phyloP scores from a whole-genome alignment of 2,797 vertebrate species.

The Alcedo quadribrachys region DNA sequence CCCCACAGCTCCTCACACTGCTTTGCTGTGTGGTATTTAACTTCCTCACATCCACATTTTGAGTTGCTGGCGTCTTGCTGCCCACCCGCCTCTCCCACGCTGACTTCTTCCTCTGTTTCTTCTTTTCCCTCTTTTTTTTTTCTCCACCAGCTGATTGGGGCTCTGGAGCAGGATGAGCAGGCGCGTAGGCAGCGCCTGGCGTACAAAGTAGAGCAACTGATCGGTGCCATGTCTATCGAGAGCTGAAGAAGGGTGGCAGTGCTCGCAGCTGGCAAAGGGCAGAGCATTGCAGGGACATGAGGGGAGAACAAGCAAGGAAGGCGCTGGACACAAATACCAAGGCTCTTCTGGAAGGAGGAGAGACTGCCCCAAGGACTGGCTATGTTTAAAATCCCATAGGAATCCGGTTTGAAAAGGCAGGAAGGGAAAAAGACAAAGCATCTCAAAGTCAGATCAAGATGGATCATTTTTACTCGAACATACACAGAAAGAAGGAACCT shows the following conservation, averaged over 20 bases:
- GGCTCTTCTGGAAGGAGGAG: constrained; percentile 36
- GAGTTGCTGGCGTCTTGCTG: background rate
- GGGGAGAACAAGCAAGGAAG: constrained; percentile 49
- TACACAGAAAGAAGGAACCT: constrained; percentile 7
- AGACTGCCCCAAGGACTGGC: constrained; percentile 26
- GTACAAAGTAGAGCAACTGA: constrained; percentile 97
- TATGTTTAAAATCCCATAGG: background rate
- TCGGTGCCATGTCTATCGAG: constrained; percentile 93
- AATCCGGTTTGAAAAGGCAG: constrained; percentile 23
- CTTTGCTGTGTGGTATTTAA: background rate
- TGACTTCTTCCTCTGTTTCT: background rate
- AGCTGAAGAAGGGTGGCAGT: constrained; percentile 84
- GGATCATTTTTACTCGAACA: background rate
- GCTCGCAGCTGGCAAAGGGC: constrained; percentile 53
- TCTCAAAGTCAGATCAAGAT: background rate
- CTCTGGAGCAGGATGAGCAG: constrained; percentile 94
- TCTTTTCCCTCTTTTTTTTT: background rate
- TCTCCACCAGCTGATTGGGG: constrained; percentile 87
- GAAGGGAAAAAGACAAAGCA: background rate
- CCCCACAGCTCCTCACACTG: background rate
- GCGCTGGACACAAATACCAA: constrained; percentile 27
- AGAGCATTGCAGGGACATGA: constrained; percentile 23
- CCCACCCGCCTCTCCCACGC: background rate
- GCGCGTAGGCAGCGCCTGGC: constrained; percentile 92
- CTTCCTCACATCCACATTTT: background rate